Evolutionary conservation across 2,888 invertebrate species (phyloP), one percentile per base, ranked within the genome.

Genomic region (Drosophila stalkeri): DNA sequence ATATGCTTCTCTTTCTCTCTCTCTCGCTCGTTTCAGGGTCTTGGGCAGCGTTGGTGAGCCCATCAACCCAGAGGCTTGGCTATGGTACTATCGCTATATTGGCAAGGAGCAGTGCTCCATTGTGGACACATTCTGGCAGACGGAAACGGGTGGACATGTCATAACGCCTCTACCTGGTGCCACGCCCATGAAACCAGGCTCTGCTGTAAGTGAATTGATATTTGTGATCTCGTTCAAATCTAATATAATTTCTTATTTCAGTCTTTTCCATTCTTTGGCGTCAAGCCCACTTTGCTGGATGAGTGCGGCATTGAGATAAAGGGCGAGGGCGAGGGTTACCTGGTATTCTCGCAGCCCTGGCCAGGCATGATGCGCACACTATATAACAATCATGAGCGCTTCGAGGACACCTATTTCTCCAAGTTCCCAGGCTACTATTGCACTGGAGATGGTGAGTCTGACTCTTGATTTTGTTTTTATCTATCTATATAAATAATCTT

Each of bases 51-150:
- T 99, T 1, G 99, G 99, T 1, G 99, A 99, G 93, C 99, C 99
- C 0, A 99, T 99, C 80, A 99, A 99, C 93, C 97, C 99, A 0
- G 99, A 99, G 93, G 99, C 99, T 0, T 99, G 99, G 99, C 93
- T 97, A 56, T 99, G 99, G 99, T 99, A 98, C 93, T 96, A 98
- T 92, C 95, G 96, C 81, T 91, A 96, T 37, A 95, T 99, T 33
- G 99, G 99, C 6, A 95, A 95, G 72, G 95, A 95, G 54, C 95
- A 95, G 76, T 98, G 98, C 93, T 97, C 99, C 64, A 97, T 99
- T 90, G 98, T 97, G 0, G 99, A 99, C 92, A 99, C 99, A 0
- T 99, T 98, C 94, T 99, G 99, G 99, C 99, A 99, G 94, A 99
- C 99, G 0, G 99, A 99, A 94, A 99, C 99, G 7, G 99, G 99